Conservation (phyloP, 2,797 vertebrate genomes). For the Falco concolor region DNA sequence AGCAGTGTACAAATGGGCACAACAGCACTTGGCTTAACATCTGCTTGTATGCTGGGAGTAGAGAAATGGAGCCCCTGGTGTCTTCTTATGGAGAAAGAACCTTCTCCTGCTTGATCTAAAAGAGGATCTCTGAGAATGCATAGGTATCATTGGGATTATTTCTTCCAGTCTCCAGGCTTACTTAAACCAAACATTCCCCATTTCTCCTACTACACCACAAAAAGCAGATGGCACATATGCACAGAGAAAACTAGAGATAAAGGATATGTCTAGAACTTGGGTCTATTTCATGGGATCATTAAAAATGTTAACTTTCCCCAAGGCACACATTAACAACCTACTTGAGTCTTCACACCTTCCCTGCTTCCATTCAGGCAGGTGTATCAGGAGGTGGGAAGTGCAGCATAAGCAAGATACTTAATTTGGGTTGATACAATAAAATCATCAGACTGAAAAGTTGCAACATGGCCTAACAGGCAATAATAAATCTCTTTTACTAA, state of each 20-base stretch:
- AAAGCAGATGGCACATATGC: background rate
- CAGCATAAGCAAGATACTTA: background rate
- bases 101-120: background rate
- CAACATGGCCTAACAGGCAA: background rate
- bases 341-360: background rate
- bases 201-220: background rate
- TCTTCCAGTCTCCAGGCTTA: background rate
- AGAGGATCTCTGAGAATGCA: background rate
- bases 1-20: background rate
- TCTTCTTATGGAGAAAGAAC: background rate
- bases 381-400: background rate
- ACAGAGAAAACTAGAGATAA: background rate
- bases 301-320: background rate
- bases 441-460: background rate
- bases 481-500: slow-evolving; percentile 9
- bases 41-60: background rate
- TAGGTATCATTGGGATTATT: background rate
- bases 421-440: background rate
- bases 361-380: background rate
- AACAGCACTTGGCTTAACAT: background rate
- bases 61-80: background rate
- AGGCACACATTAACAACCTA: background rate
- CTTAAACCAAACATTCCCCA: background rate
- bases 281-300: background rate
- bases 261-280: background rate